Conservation (phyloP, 2,113 vertebrate genomes). For the Microtus oregoni region DNA sequence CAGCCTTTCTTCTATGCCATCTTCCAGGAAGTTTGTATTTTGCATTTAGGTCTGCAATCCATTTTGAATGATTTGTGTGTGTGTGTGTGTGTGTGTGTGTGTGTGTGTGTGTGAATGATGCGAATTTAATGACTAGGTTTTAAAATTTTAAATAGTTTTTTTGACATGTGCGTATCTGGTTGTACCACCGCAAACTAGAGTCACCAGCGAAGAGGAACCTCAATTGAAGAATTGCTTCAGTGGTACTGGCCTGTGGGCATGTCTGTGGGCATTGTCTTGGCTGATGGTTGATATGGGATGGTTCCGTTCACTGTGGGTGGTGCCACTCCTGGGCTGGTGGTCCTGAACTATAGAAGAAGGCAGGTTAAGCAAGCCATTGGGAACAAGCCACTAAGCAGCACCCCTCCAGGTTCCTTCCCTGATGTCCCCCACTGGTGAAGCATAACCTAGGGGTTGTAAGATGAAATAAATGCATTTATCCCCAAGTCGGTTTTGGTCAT, state of each 20-base stretch:
- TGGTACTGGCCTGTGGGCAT: background rate
- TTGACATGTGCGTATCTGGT: background rate
- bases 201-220: background rate
- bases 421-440: background rate
- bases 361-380: background rate
- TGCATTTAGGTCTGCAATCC: background rate
- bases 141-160: background rate
- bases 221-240: background rate
- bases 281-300: background rate
- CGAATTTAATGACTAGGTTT: background rate
- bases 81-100: background rate
- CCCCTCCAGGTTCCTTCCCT: background rate
- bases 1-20: background rate
- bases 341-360: background rate
- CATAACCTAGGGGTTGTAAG: background rate
- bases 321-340: background rate
- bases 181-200: background rate
- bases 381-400: background rate
- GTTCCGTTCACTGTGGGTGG: background rate
- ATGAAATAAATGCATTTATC: background rate
- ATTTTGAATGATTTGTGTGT: background rate
- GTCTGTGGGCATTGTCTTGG: background rate
- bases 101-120: background rate
- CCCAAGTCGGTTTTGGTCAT: background rate
- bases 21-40: background rate